Percentiles rank a stretch among this genome's conserved stretches.
phyloP scores from a whole-genome alignment of 37 sponge, comb jelly and placozoan species.

The Cliona cf. orientalis region DNA sequence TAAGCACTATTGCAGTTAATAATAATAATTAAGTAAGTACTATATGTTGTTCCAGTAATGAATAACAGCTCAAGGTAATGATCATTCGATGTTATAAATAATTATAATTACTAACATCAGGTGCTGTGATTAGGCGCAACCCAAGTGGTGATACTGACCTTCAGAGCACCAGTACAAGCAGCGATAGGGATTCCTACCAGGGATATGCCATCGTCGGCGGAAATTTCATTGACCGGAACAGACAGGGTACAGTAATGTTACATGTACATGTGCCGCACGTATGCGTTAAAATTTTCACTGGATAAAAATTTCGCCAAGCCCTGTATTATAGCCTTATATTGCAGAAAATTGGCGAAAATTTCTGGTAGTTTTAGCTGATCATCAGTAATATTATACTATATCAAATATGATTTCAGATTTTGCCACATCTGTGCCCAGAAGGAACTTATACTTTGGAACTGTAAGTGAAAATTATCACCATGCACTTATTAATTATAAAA shows the following conservation, averaged over 20 bases:
- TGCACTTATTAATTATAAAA: not conserved
- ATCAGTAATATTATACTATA: too few species aligned
- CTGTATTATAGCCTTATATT: too few species aligned
- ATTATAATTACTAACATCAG: too few species aligned
- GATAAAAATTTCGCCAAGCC: too few species aligned
- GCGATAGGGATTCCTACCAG: constrained; percentile 13
- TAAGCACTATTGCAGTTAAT: too few species aligned
- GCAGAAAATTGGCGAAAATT: not conserved
- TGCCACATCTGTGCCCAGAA: constrained; percentile 53
- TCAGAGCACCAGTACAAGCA: not conserved
- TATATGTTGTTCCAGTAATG: too few species aligned
- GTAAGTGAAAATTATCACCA: constrained; percentile 6
- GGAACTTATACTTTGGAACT: constrained; percentile 34
- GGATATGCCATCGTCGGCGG: constrained; percentile 61
- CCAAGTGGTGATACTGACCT: not conserved
- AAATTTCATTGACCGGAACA: not conserved
- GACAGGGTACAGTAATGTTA: constrained; percentile 11
- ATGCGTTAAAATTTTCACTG: too few species aligned
- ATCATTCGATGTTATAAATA: too few species aligned
- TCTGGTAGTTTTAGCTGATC: not conserved
- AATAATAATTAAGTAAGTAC: too few species aligned
- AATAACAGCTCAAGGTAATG: too few species aligned
- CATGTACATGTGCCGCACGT: not conserved
- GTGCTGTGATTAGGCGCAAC: constrained; percentile 3
- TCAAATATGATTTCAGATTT: too few species aligned